Conservation (phyloP, 1,140 invertebrate species). For the Lasaia peninsularis region DNA sequence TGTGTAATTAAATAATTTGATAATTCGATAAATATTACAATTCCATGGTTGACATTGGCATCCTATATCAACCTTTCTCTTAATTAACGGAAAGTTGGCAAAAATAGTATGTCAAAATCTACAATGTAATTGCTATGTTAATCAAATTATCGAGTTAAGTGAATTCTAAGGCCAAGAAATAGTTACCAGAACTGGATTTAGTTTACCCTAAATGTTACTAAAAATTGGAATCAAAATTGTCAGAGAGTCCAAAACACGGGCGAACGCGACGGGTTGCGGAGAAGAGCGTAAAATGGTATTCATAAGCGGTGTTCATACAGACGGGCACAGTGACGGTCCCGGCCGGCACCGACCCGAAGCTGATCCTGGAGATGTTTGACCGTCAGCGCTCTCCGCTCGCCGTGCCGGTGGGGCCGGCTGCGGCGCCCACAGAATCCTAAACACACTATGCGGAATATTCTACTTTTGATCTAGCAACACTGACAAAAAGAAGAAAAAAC, state of each 20-base stretch:
- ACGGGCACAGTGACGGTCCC: constrained; percentile 75
- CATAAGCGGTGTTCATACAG: constrained; percentile 52
- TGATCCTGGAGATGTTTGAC: constrained; percentile 77
- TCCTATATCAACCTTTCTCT: no score
- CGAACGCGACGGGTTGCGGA: constrained; percentile 57
- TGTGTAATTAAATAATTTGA: no score
- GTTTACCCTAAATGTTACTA: background rate
- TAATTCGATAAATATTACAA: no score
- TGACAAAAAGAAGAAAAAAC: background rate
- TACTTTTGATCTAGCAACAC: background rate
- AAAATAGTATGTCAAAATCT: no score
- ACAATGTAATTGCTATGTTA: no score
- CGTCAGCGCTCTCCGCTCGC: constrained; percentile 62
- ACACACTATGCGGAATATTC: background rate
- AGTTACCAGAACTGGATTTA: no score
- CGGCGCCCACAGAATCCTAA: constrained; percentile 25
- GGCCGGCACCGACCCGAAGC: constrained; percentile 74
- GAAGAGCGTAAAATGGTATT: constrained; percentile 70
- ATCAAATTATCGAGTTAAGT: no score
- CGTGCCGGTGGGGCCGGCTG: constrained; percentile 54
- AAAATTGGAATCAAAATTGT: background rate
- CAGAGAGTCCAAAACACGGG: constrained; percentile 34
- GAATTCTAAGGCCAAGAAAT: no score
- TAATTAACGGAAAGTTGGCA: no score
- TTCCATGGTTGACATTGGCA: no score